Base-by-base conservation (phyloP, 2,797 vertebrate species). In the Novumbra hubbsi region DNA sequence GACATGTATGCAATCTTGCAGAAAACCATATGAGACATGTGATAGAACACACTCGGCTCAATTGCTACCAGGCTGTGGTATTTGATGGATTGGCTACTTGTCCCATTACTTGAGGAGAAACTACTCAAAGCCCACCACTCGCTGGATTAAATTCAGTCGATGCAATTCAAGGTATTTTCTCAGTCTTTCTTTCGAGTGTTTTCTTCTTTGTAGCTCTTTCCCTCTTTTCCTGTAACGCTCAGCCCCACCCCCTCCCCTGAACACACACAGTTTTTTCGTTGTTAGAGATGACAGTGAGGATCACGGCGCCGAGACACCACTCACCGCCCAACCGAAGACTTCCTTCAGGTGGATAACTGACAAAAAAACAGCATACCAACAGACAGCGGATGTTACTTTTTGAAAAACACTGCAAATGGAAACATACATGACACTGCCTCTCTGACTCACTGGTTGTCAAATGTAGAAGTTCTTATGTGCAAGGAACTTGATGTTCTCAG, bases 181-280 rank as follows among this genome's bases (percentile, higher is more conserved):
- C 81, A 86, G 76, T 83, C 9, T 84, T 85, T 87, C 85, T 86
- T 78, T 85, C 82, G 80, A 67, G 62, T 81, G 85, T 66, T 70
- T 77, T 60, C 45, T 19, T 55, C 21, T 83, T 82, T 57, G 85
- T 68, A 83, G 83, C 82, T 91, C 86, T 81, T 85, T 88, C 81
- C 90, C 75, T 91, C 80, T 89, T 89, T 87, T 85, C 86, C 87
- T 88, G 87, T 81, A 68, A 79, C 73, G 76, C 86, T 83, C 77
- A 72, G 82, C 83, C 87, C 91, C 88, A 87, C 90, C 91, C 84
- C 90, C 89, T 73, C 83, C 78, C 83, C 72, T 72, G 75, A 89
- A 85, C 89, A 80, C 90, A 92, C 87, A 87, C 86, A 88, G 90
- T 91, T 90, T 89, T 89, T 75, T 92, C 88, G 91, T 91, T 90